Percentiles rank a stretch among this genome's conserved stretches.
Conservation (phyloP, 2,888 invertebrate species). For the Calephelis perditalis region DNA sequence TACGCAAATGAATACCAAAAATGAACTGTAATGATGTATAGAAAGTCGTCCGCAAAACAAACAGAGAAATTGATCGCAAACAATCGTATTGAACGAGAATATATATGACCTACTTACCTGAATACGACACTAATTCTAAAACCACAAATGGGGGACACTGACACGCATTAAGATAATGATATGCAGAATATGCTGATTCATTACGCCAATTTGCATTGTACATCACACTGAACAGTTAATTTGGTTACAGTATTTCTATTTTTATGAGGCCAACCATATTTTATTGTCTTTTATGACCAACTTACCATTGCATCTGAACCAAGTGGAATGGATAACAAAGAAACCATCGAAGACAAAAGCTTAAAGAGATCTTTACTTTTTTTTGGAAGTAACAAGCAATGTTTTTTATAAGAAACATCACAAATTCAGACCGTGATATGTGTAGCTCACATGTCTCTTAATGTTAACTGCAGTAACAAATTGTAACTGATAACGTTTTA, state of each 20-base stretch:
- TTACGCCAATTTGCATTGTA: conserved; percentile 19
- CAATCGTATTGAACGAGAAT: conserved; percentile 5
- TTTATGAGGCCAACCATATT: background rate
- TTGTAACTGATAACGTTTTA: no score
- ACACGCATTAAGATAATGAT: conserved; percentile 24
- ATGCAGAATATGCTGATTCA: conserved; percentile 20
- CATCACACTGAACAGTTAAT: conserved; percentile 7
- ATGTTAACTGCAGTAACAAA: no score
- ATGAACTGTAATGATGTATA: background rate
- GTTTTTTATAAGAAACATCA: no score
- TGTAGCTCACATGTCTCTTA: no score
- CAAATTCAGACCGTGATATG: no score
- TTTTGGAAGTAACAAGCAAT: no score
- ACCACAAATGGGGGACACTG: conserved; percentile 21
- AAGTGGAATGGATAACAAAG: conserved; percentile 3
- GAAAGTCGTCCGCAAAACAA: conserved; percentile 8
- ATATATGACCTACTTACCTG: conserved; percentile 24
- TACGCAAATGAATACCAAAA: background rate
- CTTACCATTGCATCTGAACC: conserved; percentile 4
- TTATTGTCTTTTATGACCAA: background rate
- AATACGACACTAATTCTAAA: conserved; percentile 21
- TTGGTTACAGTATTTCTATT: background rate
- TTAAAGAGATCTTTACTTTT: no score
- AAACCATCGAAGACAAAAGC: no score
- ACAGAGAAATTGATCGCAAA: conserved; percentile 10